These are phyloP conservation scores for Ctenoplectra terminalis DNA, from an alignment of 1,140 invertebrate species.

Conservation along the genomic window DNA sequence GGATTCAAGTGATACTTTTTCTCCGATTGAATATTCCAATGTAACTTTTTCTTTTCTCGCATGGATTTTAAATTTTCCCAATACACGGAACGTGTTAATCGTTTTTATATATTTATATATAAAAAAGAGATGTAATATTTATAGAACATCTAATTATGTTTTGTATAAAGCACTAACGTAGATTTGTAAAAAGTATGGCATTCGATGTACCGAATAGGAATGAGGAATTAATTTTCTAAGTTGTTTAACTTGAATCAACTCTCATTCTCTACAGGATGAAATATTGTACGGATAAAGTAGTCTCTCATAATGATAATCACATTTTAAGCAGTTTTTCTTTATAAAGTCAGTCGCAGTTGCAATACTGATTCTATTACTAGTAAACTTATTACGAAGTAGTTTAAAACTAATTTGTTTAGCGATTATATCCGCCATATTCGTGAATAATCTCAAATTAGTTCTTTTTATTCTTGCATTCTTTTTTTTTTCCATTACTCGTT, in stretches of 20 bases:
- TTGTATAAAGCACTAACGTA: not conserved
- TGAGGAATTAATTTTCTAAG: not conserved
- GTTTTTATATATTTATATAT: too few species aligned
- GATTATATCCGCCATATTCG: not conserved
- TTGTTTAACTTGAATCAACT: conserved; percentile 1
- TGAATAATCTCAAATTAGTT: not conserved
- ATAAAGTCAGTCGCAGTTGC: conserved; percentile 4
- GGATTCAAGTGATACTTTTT: too few species aligned
- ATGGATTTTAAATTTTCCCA: too few species aligned
- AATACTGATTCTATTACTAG: not conserved
- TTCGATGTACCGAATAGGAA: not conserved
- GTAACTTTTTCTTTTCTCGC: too few species aligned
- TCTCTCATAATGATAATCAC: not conserved
- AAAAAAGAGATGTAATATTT: not conserved
- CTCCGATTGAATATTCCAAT: too few species aligned
- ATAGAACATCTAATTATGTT: not conserved
- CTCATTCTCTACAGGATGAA: not conserved
- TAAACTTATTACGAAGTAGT: not conserved
- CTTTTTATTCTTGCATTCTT: not conserved
- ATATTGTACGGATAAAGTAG: not conserved
- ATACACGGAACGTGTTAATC: not conserved
- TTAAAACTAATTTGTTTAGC: not conserved
- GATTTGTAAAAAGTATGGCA: too few species aligned
- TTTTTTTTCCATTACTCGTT: not conserved
- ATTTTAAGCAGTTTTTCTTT: not conserved